Conservation (phyloP, 2,797 vertebrate genomes). For the Alectoris magna region DNA sequence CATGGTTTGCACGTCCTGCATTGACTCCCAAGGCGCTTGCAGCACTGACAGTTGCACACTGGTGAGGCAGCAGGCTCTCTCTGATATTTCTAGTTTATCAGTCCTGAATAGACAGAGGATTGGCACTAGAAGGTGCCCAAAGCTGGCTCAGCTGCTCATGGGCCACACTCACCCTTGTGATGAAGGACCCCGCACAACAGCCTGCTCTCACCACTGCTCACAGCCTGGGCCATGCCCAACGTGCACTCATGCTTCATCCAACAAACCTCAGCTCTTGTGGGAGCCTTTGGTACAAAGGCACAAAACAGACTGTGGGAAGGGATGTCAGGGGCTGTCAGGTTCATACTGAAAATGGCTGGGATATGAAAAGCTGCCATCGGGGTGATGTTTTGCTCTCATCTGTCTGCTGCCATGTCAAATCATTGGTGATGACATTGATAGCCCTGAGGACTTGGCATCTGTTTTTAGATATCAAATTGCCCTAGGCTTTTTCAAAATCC, state of each 20-base stretch:
- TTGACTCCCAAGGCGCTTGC: background rate
- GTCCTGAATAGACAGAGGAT: background rate
- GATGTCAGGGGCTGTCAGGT: background rate
- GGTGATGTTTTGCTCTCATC: background rate
- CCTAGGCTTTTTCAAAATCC: background rate
- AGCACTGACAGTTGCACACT: background rate
- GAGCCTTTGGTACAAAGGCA: background rate
- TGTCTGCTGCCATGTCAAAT: rapidly evolving
- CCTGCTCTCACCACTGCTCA: background rate
- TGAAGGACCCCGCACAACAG: background rate
- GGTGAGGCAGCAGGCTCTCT: background rate
- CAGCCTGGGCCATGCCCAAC: background rate
- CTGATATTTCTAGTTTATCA: background rate
- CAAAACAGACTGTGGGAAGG: background rate
- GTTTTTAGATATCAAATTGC: background rate
- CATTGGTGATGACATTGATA: background rate
- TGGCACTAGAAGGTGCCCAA: background rate
- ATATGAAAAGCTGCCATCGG: background rate
- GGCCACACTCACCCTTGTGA: rapidly evolving
- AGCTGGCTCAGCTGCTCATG: background rate
- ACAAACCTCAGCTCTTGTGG: rapidly evolving
- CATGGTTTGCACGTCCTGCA: rapidly evolving
- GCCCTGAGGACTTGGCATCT: background rate
- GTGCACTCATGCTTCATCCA: background rate
- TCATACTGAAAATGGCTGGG: background rate